Evolutionary conservation across 2,113 vertebrate species (phyloP), one percentile per base, ranked within the genome.

Genomic region (Gadus macrocephalus): DNA sequence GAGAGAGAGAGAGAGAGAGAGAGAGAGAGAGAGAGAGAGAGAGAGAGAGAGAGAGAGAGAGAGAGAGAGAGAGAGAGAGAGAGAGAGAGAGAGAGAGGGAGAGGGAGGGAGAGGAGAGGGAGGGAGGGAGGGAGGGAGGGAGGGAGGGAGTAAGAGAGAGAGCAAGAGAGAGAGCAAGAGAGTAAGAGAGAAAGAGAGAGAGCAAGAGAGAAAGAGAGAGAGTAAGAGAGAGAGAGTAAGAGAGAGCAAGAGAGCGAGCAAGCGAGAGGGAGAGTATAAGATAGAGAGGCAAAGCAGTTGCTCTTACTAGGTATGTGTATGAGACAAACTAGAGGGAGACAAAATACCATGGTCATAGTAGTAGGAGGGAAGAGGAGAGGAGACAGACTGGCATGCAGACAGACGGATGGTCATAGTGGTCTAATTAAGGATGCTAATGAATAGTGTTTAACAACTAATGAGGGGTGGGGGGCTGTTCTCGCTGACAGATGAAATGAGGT

Each of bases 341-440:
- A 68, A 25, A 68, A 42, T 66, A 58, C 31, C 12, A 28, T 31
- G 68, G 19, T 60, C 25, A 64, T 49, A 14, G 42, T 9, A 14
- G 42, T 11, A 49, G 42, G 42, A 49, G 42, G 8, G n/a, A 69
- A 11, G 76, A 28, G 49, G 53, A 81, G 61, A 68, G 67, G 49
- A 75, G 68, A 31, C 42, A 79, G 75, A 67, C 49, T 77, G 67
- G 27, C 53, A 82, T 74, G 68, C 77, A 84, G 80, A 71, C 77
- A 75, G 74, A 79, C 72, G 72, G 81, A 83, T 81, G 73, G 74
- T 93, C 93, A 95, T 93, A 91, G 91, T 83, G 81, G 86, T 89
- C 91, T 93, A 93, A 95, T 97, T 95, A 94, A 90, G 86, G 91
- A 89, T 68, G 87, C 86, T 93, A 94, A 94, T 95, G 93, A 94